Base-by-base conservation (phyloP, 2,113 vertebrate genomes). In the Chitala chitala region DNA sequence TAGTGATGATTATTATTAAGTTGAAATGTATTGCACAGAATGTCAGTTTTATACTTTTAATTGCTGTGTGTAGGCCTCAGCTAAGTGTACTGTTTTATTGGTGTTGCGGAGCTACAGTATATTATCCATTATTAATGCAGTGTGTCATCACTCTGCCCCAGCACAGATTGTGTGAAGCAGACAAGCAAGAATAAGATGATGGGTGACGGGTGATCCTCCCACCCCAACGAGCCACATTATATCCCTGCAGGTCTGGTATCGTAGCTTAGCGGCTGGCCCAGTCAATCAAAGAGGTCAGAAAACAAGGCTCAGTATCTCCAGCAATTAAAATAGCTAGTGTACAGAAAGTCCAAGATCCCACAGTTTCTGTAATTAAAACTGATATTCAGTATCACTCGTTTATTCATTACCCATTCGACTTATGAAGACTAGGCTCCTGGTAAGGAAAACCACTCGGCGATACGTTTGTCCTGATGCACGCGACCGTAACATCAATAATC, bases 41-140 rank as follows among this genome's bases (percentile, higher is more conserved):
- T 36, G 9, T 63, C 15, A 12, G 36, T 63, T 63, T 38, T 69
- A 20, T 50, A 8, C 3, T 42, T 33, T 53, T 48, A 12, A 20
- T n/a, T 29, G n/a, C 44, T 10, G 24, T 3, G 1, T 33, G 50
- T 17, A 53, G 10, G 6, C 33, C 36, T 33, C 33, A 38, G 44
- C 77, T 36, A 1, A 36, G 44, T 64, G 15, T 48, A 53, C 53
- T 69, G 66, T 50, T 44, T 54, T 38, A 3, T n/a, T 48, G 59
- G 59, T 22, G 55, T 71, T 63, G 55, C 66, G 44, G 65, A 69
- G 42, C 53, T 20, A 5, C 6, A 44, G 59, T 15, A 33, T 44
- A 42, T 40, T 74, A 70, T 82, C 78, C 66, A 78, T 86, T 84
- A 86, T 84, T 84, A 84, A 86, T 84, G 83, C 79, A 75, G 56